Conservation (phyloP, 1,140 invertebrate species). For the Solenopsis invicta region DNA sequence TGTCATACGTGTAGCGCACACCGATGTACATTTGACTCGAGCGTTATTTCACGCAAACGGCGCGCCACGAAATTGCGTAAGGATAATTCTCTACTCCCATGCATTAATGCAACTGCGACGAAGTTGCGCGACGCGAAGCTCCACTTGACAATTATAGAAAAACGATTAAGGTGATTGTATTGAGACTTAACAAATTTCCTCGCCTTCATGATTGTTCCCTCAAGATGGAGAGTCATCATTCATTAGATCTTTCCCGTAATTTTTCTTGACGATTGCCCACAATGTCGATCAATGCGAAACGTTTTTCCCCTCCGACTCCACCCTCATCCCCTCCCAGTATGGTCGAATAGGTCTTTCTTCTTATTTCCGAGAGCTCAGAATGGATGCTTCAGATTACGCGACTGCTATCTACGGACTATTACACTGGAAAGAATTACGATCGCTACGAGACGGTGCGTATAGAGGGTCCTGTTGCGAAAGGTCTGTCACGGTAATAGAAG, state of each 20-base stretch:
- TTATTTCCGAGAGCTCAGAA: conserved; percentile 45
- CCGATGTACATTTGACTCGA: neutral
- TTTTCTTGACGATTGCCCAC: conserved; percentile 29
- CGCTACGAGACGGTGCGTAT: conserved; percentile 34
- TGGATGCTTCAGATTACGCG: conserved; percentile 47
- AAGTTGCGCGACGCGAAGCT: neutral
- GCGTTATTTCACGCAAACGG: neutral
- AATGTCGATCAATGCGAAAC: conserved; percentile 17
- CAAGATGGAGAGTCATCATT: neutral
- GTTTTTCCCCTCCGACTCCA: neutral
- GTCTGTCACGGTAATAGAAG: conserved; percentile 55
- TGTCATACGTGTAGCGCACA: neutral
- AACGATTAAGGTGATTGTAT: neutral
- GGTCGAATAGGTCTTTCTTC: neutral
- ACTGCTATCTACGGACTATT: conserved; percentile 15
- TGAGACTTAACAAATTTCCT: conserved; percentile 19
- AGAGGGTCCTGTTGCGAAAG: conserved; percentile 28
- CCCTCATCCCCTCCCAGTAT: neutral
- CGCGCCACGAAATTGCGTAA: neutral
- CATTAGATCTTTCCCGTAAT: conserved; percentile 9
- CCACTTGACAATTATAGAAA: neutral
- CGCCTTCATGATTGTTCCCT: neutral
- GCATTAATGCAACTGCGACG: neutral
- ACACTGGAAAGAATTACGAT: conserved; percentile 41
- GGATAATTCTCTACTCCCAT: neutral